Percentiles rank a stretch among this genome's conserved stretches.
These are phyloP conservation scores for Musca vetustissima DNA, from an alignment of 1,140 invertebrate species.

Conservation along the genomic window DNA sequence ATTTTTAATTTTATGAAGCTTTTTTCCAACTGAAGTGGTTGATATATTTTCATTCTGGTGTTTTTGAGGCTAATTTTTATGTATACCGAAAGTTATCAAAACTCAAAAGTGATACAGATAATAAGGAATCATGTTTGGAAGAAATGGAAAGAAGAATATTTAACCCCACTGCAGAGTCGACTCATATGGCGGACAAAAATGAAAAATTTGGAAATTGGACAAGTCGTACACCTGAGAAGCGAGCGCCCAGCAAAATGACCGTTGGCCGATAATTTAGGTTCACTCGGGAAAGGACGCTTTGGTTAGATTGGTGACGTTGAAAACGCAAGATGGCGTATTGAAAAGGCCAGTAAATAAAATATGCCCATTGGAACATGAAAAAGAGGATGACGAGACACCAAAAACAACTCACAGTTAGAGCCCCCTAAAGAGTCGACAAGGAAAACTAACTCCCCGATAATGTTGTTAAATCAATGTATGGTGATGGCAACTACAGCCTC, in stretches of 20 bases:
- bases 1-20: no score
- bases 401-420: neutral
- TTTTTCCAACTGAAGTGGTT: no score
- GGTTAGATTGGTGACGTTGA: conserved; percentile 37
- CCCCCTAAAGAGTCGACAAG: neutral
- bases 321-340: conserved; percentile 16
- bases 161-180: no score
- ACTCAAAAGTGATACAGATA: no score
- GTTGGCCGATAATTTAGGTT: conserved; percentile 31
- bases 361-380: conserved; percentile 60
- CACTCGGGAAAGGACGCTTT: conserved; percentile 37
- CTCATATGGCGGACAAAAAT: no score
- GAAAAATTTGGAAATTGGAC: no score
- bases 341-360: conserved; percentile 21
- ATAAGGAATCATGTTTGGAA: no score
- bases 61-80: no score
- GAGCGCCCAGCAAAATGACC: conserved; percentile 37
- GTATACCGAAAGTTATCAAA: no score
- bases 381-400: neutral
- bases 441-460: neutral
- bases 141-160: no score
- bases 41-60: no score
- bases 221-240: neutral
- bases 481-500: neutral
- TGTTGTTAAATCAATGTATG: neutral